phyloP scores from a whole-genome alignment of 2,888 invertebrate genomes.

The Flexamia atlantica region DNA sequence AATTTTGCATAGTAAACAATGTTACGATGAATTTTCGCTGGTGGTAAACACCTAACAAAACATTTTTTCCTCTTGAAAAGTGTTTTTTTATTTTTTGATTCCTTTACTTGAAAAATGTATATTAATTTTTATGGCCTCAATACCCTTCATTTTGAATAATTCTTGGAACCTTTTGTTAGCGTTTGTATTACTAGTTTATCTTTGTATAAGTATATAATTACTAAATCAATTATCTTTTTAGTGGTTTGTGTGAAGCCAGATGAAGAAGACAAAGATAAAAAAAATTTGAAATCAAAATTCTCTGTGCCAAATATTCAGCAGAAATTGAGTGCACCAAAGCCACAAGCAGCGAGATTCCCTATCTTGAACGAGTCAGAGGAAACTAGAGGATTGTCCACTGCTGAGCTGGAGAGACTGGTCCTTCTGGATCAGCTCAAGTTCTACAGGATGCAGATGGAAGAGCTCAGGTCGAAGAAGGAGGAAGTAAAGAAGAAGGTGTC shows the following conservation, averaged over 20 bases:
- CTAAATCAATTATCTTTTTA: conserved; percentile 26
- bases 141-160: no score
- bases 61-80: no score
- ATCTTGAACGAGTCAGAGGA: conserved; percentile 19
- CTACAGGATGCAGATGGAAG: conserved; percentile 39
- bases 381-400: background rate
- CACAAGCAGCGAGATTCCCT: background rate
- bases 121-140: no score
- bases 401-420: conserved; percentile 23
- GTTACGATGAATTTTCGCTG: no score
- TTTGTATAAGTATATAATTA: no score
- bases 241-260: conserved; percentile 18
- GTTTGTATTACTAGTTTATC: no score
- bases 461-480: conserved; percentile 27
- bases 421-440: conserved; percentile 40
- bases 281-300: conserved; percentile 17
- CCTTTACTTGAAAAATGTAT: no score
- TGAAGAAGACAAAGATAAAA: conserved; percentile 7
- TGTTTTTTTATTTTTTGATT: no score
- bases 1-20: no score
- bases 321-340: background rate
- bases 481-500: conserved; percentile 30
- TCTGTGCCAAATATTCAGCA: conserved; percentile 36
- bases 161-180: no score
- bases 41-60: no score